Evolutionary conservation across 1,140 invertebrate species (phyloP).

Genomic region (Aphidius gifuensis): DNA sequence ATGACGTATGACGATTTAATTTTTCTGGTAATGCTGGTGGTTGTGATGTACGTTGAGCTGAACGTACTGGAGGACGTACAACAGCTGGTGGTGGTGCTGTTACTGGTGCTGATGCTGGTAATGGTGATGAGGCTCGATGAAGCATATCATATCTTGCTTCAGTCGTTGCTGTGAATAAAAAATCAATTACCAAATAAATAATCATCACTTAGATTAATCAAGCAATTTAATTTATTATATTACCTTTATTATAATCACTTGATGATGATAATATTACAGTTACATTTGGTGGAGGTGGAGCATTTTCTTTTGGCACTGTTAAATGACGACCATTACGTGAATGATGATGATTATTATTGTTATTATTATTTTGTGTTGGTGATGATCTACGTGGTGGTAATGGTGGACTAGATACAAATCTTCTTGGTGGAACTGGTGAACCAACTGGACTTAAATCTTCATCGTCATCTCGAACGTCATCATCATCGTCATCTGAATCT

Average conservation of each 20-base stretch:
- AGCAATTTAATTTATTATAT: too few species aligned
- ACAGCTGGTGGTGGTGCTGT: conserved; percentile 31
- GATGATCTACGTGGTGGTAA: conserved; percentile 65
- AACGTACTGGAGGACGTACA: conserved; percentile 36
- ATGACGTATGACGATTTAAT: conserved; percentile 36
- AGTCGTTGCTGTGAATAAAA: conserved; percentile 33
- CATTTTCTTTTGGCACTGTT: conserved; percentile 56
- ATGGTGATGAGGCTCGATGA: conserved; percentile 48
- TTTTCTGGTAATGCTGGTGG: conserved; percentile 46
- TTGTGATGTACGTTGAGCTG: conserved; percentile 23
- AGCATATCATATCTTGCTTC: conserved; percentile 54
- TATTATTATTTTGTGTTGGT: conserved; percentile 27
- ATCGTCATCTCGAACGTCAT: conserved; percentile 47
- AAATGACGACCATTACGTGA: conserved; percentile 47
- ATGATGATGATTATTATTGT: conserved; percentile 31
- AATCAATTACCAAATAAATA: not conserved
- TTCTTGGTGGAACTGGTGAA: conserved; percentile 47
- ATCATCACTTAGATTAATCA: too few species aligned
- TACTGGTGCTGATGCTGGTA: conserved; percentile 29
- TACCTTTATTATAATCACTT: conserved; percentile 50
- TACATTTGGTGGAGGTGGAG: conserved; percentile 46
- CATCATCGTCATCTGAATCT: conserved; percentile 44
- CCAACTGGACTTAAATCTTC: conserved; percentile 59
- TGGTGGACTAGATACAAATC: conserved; percentile 58
- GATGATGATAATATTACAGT: conserved; percentile 42